These are phyloP conservation scores for Oegoconia quadripuncta DNA, from an alignment of 2,888 invertebrate genomes.

Conservation along the genomic window DNA sequence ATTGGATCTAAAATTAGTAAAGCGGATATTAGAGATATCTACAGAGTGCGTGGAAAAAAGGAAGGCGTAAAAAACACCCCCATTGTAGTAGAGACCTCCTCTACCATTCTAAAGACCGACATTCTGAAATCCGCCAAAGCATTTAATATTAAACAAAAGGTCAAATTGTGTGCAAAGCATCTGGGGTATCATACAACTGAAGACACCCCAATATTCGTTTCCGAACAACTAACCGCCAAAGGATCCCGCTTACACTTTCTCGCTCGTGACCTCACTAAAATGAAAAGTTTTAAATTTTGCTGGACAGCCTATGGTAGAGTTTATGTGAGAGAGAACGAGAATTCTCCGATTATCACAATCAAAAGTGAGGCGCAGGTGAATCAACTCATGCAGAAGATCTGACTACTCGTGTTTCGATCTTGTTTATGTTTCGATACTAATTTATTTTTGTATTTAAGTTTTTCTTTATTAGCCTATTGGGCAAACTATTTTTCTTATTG, in stretches of 20 bases:
- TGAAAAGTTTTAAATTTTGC: constrained; percentile 8
- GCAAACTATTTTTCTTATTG: no score
- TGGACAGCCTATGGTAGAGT: constrained; percentile 15
- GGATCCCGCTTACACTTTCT: constrained; percentile 7
- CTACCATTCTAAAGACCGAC: not conserved
- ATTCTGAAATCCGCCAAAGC: not conserved
- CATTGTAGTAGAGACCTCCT: not conserved
- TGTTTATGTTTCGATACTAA: no score
- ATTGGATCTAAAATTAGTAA: not conserved
- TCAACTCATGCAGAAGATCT: no score
- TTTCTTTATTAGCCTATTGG: no score
- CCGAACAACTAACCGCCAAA: constrained; percentile 11
- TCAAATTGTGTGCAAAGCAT: not conserved
- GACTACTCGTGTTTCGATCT: no score
- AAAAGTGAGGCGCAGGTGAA: no score
- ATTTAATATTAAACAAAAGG: not conserved
- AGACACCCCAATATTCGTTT: constrained; percentile 7
- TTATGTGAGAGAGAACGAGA: constrained; percentile 10
- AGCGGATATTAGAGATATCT: no score
- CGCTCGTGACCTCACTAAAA: constrained; percentile 7
- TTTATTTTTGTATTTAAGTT: no score
- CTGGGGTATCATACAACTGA: not conserved
- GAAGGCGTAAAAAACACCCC: not conserved
- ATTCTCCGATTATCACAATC: constrained; percentile 9
- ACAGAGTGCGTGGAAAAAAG: not conserved